Base-by-base conservation (phyloP, 1,140 invertebrate genomes). In the Chrysomallon squamiferum region DNA sequence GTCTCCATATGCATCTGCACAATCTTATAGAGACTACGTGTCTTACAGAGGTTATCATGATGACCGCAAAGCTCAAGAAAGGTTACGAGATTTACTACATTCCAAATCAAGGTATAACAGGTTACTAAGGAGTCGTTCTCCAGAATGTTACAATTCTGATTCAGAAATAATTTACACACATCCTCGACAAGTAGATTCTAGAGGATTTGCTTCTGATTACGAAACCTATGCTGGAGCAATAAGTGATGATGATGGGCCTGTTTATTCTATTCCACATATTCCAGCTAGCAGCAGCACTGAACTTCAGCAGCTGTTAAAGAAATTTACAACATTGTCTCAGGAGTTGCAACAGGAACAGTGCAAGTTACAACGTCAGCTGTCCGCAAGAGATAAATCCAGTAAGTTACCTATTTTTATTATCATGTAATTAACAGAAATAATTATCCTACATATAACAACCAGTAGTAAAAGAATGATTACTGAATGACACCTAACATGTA, bases 141-240 rank as follows among this genome's bases (percentile, higher is more conserved):
- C 83, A 2, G 84, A 85, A 54, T 79, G 80, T 65, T 85, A 85
- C 67, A 85, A 83, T 35, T 97, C 95, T 18, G 96, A 98, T 79
- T 97, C 95, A 0, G 96, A 98, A 69, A 60, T 84, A 32, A 61
- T 81, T n/a, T 79, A 81, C 66, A 75, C 75, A 30, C 72, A 74
- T 47, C 75, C 75, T 27, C 73, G 72, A 25, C 74, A 87, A 93
- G 93, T 1, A 92, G 83, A 73, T 57, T 65, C 71, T 35, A 73
- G 78, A 22, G 78, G 80, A 15, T 79, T 79, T 49, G 74, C 77
- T 4, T 78, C 78, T 7, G 80, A 81, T 60, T 84, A 78, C 65
- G 79, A 82, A 75, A 81, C 82, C 29, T 83, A 79, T 56, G 80
- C 71, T 22, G 77, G 68, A 47, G 80, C 73, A 43, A 74, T 71